Conservation (phyloP, 2,888 invertebrate genomes). For the Euplexia lucipara region DNA sequence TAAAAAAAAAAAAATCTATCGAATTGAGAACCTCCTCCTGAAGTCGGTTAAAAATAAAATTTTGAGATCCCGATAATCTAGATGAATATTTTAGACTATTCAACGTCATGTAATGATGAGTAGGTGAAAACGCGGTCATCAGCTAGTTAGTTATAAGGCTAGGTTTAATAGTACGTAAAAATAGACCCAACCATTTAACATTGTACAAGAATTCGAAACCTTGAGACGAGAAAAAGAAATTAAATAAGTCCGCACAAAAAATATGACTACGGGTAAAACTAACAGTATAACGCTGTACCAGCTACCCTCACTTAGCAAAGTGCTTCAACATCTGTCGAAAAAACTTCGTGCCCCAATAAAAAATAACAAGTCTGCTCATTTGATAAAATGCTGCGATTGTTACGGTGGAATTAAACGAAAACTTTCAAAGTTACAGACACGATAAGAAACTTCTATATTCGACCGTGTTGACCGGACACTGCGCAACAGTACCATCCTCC, state of each 20-base stretch:
- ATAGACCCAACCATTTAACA: slow-evolving; percentile 12
- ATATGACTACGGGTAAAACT: slow-evolving; percentile 55
- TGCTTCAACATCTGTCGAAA: slow-evolving; percentile 66
- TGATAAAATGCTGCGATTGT: slow-evolving; percentile 62
- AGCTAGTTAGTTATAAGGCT: too few relatives aligned
- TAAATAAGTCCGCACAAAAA: slow-evolving; percentile 53
- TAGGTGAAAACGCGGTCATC: too few relatives aligned
- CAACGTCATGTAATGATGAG: too few relatives aligned
- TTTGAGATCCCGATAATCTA: too few relatives aligned
- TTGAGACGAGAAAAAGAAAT: slow-evolving; percentile 44
- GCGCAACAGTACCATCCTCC: slow-evolving; percentile 12
- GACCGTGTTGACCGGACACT: slow-evolving; percentile 58
- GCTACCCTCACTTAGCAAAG: slow-evolving; percentile 59
- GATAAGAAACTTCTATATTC: slow-evolving; percentile 55
- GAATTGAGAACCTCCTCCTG: too few relatives aligned
- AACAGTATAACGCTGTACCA: slow-evolving; percentile 50
- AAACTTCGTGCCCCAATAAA: slow-evolving; percentile 62
- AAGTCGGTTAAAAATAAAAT: too few relatives aligned
- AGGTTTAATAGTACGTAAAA: background rate
- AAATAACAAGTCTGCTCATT: slow-evolving; percentile 63
- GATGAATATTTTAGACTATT: too few relatives aligned
- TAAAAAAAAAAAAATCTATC: too few relatives aligned
- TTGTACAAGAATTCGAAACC: slow-evolving; percentile 26
- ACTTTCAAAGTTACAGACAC: slow-evolving; percentile 49
- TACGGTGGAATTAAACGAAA: slow-evolving; percentile 61